Percentiles rank a stretch among this genome's conserved stretches.
These are phyloP conservation scores for Apodemus sylvaticus DNA, from an alignment of 2,113 vertebrate species.

Conservation along the genomic window DNA sequence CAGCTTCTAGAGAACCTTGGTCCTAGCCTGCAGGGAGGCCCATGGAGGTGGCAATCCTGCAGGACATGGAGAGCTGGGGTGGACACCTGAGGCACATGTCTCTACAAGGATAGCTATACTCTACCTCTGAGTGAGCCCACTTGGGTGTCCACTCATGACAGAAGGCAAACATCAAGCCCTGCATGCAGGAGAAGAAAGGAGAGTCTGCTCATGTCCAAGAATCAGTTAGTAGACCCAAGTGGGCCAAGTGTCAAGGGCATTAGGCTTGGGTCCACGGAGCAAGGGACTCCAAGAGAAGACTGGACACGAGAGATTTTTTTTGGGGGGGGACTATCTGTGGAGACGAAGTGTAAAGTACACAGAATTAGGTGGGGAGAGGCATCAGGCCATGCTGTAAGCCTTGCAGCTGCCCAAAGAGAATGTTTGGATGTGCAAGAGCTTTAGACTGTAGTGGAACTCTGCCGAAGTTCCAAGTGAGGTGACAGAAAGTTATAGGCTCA, in stretches of 20 bases:
- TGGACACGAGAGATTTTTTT: background rate
- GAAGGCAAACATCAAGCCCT: background rate
- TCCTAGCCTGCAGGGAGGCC: background rate
- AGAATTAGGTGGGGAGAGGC: background rate
- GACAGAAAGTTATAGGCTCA: background rate
- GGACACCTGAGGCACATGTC: background rate
- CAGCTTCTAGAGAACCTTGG: background rate
- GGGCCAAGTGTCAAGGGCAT: background rate
- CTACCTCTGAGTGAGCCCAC: background rate
- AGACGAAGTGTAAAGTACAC: background rate
- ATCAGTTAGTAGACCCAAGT: background rate
- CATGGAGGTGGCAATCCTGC: background rate
- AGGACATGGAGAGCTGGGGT: background rate
- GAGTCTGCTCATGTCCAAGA: background rate
- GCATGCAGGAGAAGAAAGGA: background rate
- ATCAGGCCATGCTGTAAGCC: background rate
- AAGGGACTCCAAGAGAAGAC: background rate
- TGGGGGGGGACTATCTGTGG: background rate
- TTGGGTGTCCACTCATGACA: background rate
- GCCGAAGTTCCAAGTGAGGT: background rate
- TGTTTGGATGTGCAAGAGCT: background rate
- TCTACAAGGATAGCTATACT: background rate
- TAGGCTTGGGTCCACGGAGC: background rate
- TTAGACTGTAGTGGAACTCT: rapidly evolving
- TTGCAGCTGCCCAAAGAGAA: background rate